Evolutionary conservation across 2,888 invertebrate genomes (phyloP), one percentile per base, ranked within the genome.

Genomic region (Spisula solida): DNA sequence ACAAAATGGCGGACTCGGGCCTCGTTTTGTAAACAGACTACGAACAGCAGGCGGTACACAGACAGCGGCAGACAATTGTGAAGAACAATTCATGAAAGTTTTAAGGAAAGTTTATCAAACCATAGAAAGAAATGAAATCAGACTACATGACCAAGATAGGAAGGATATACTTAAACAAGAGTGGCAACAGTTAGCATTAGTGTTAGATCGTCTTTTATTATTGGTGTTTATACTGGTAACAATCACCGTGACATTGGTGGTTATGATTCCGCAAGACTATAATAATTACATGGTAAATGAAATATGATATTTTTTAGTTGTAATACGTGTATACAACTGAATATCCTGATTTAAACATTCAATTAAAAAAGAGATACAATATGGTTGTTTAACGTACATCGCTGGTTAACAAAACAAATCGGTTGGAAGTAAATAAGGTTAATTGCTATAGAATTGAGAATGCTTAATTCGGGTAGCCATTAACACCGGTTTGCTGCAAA

Each of bases 151-250:
- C 94, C 98, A 98, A 96, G 98, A 98, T 95, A 97, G 98, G 83
- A 97, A 98, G 86, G 98, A 98, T 94, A 97, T 98, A 81, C 98
- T 98, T 90, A 98, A 98, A 95, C 97, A 98, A 85, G 98, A 99
- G 96, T 99, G 98, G 98, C 96, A 96, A 90, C 96, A 96, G 90
- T 94, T 96, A 92, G 98, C 98, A 0, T 97, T 98, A 84, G 98
- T 99, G 25, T 97, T 98, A 89, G 99, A 99, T 96, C 96, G 96
- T 41, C 95, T 97, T 81, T 96, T 97, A 31, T 95, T 97, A 41
- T 95, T 97, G 91, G 94, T 97, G 48, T 97, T 97, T 95, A 96
- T 97, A 55, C 51, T 94, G 25, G 90, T 94, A 16, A 92, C 94
- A 34, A 86, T 93, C 25, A 92, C 92, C n/a, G 91, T 92, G 80